A percentile compares a stretch with the other conserved stretches of the same genome.
These are phyloP conservation scores for Choristoneura rosaceana DNA, from an alignment of 2,888 invertebrate genomes.

Conservation along the genomic window DNA sequence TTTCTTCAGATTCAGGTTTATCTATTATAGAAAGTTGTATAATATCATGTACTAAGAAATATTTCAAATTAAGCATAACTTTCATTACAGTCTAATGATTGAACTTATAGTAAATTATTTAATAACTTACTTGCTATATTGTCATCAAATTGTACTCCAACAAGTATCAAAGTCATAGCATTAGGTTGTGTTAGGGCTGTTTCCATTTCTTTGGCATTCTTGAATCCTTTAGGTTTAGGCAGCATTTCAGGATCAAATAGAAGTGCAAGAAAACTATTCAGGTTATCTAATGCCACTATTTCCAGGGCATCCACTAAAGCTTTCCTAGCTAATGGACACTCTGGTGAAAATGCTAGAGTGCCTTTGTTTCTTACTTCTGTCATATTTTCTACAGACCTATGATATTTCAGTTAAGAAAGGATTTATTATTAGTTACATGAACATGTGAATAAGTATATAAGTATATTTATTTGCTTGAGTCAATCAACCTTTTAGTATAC, in stretches of 20 bases:
- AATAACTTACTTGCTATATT: conserved; percentile 73
- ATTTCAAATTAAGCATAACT: background rate
- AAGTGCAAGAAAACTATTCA: conserved; percentile 67
- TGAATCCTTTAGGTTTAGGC: conserved; percentile 74
- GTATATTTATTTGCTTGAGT: too few relatives aligned
- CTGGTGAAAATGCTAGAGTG: conserved; percentile 78
- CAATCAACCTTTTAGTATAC: too few relatives aligned
- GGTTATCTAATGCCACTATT: conserved; percentile 73
- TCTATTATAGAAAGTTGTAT: too few relatives aligned
- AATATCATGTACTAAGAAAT: background rate
- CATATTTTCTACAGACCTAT: conserved; percentile 54
- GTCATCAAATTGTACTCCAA: conserved; percentile 79
- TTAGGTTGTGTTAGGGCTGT: conserved; percentile 71
- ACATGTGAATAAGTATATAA: too few relatives aligned
- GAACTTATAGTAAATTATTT: background rate
- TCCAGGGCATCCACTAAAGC: conserved; percentile 72
- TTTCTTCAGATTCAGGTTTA: too few relatives aligned
- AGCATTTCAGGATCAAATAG: conserved; percentile 70
- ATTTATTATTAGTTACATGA: background rate
- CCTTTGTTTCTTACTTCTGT: conserved; percentile 69
- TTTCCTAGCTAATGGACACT: conserved; percentile 71
- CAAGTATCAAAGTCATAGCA: conserved; percentile 75
- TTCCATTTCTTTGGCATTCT: conserved; percentile 70
- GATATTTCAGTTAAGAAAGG: background rate
- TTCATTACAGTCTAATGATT: background rate